Percentiles rank a stretch among this genome's conserved stretches.
Evolutionary conservation across 30 jellyfish, hydroid and myxozoan genomes (phyloP).

Genomic region (Hydractinia echinata): DNA sequence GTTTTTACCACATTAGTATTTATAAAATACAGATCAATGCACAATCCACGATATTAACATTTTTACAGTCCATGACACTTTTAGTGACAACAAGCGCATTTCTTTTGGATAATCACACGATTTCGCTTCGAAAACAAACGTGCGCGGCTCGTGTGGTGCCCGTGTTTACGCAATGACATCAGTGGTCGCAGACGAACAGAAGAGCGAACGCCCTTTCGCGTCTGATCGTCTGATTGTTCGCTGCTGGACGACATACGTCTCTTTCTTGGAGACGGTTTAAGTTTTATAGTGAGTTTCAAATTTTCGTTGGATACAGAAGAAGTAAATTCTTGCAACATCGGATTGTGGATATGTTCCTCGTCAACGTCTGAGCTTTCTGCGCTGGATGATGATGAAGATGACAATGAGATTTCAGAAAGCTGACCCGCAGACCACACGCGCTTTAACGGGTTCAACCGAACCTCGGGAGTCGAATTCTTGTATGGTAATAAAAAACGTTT

Average conservation of each 20-base stretch:
- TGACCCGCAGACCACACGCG: conserved; percentile 11
- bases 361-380: conserved; percentile 7
- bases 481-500: neutral
- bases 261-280: conserved; percentile 6
- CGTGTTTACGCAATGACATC: neutral
- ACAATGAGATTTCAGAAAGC: conserved; percentile 7
- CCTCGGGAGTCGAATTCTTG: neutral
- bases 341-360: neutral
- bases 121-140: conserved; percentile 17
- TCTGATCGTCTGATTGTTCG: conserved; percentile 2
- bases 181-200: conserved; percentile 1
- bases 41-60: neutral
- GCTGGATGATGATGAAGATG: conserved; percentile 11
- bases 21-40: too few species aligned
- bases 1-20: too few species aligned
- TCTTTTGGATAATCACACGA: conserved; percentile 26
- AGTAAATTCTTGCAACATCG: conserved; percentile 7
- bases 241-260: conserved; percentile 20
- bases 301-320: conserved; percentile 17
- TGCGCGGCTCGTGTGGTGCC: neutral
- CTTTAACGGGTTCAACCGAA: conserved; percentile 9
- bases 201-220: conserved; percentile 9
- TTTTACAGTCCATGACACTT: neutral
- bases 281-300: conserved; percentile 16
- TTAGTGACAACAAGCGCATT: conserved; percentile 21